phyloP scores from a whole-genome alignment of 92 coral and sea anemone genomes.

The Palythoa heliodiscus region DNA sequence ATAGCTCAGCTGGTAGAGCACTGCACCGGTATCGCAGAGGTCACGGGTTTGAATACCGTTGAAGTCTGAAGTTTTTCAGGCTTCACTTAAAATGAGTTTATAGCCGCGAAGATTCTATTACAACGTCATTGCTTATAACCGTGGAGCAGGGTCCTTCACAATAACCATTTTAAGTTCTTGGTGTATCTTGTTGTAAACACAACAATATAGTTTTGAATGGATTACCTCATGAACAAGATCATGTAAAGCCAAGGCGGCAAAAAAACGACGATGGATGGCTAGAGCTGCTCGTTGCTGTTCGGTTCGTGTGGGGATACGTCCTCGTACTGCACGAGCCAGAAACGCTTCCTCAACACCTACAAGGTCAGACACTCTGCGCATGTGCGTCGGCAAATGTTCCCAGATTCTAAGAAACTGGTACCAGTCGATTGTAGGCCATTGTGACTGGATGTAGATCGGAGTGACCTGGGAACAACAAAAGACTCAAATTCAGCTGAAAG shows the following conservation, averaged over 20 bases:
- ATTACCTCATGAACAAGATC: slow-evolving; percentile 88
- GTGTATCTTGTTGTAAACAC: too few relatives aligned
- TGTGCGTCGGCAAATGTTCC: slow-evolving; percentile 96
- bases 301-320: slow-evolving; percentile 87
- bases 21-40: too few relatives aligned
- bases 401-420: slow-evolving; percentile 92
- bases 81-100: too few relatives aligned
- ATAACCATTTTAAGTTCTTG: too few relatives aligned
- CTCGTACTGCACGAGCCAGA: slow-evolving; percentile 87
- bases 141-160: too few relatives aligned
- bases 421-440: slow-evolving; percentile 98
- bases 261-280: slow-evolving; percentile 93
- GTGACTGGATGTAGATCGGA: slow-evolving; percentile 92
- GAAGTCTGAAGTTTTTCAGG: too few relatives aligned
- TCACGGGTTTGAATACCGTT: too few relatives aligned
- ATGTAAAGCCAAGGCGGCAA: slow-evolving; percentile 92
- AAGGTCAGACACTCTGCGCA: slow-evolving; percentile 96
- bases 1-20: too few relatives aligned
- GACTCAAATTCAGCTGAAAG: not conserved
- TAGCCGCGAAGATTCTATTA: too few relatives aligned
- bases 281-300: slow-evolving; percentile 86
- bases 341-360: slow-evolving; percentile 89
- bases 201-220: too few relatives aligned
- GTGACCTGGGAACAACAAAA: slow-evolving; percentile 68
- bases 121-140: too few relatives aligned